phyloP scores from a whole-genome alignment of 2,797 vertebrate species.

The Aplochiton taeniatus region DNA sequence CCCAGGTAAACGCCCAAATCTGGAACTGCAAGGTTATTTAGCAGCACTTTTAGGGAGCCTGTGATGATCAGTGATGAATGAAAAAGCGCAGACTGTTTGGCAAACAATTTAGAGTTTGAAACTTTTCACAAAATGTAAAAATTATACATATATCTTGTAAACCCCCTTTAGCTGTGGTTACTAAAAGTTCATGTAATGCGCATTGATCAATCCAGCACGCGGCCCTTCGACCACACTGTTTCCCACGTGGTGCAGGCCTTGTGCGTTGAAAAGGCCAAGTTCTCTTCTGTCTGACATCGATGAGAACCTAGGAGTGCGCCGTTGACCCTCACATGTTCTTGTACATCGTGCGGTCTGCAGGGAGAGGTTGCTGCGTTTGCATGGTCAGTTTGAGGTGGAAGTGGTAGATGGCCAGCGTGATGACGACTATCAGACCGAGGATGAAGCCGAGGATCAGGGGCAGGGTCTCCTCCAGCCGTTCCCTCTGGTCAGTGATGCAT shows the following conservation, averaged over 20 bases:
- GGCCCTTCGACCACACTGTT: no score
- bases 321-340: slow-evolving; percentile 91
- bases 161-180: no score
- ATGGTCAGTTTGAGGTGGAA: slow-evolving; percentile 94
- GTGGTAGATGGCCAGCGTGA: slow-evolving; percentile 90
- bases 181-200: no score
- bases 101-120: slow-evolving; percentile 15
- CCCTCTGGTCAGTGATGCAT: slow-evolving; percentile 92
- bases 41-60: slow-evolving; percentile 45
- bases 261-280: not conserved
- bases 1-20: slow-evolving; percentile 29
- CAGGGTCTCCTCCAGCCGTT: slow-evolving; percentile 91
- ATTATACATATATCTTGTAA: no score
- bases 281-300: not conserved
- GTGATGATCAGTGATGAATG: slow-evolving; percentile 17
- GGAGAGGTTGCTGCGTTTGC: slow-evolving; percentile 83
- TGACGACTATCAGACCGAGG: slow-evolving; percentile 87
- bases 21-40: slow-evolving; percentile 37
- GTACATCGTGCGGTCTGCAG: slow-evolving; percentile 93
- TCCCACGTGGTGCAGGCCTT: no score
- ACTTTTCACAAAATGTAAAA: slow-evolving; percentile 15
- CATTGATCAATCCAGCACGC: no score
- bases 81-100: slow-evolving; percentile 44
- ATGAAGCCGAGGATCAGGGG: slow-evolving; percentile 92
- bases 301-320: not conserved